Conservation (phyloP, 92 coral and sea anemone genomes). For the Pocillopora meandrina region DNA sequence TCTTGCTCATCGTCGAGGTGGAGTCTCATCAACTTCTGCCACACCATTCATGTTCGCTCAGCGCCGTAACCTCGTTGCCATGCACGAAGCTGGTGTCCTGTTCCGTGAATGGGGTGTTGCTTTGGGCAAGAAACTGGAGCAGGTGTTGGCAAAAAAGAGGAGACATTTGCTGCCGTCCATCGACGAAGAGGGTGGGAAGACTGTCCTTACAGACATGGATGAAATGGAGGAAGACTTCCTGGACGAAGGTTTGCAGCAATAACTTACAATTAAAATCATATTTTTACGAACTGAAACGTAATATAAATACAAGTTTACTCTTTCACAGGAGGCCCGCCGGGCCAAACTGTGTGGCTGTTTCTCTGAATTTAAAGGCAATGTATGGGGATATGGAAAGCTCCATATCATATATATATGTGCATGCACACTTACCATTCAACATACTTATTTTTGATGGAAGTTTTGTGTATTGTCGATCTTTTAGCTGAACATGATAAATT, state of each 20-base stretch:
- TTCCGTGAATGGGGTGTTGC: constrained; percentile 98
- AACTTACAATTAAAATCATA: background rate
- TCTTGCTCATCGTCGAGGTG: constrained; percentile 73
- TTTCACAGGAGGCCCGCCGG: too few species aligned
- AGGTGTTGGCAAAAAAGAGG: constrained; percentile 65
- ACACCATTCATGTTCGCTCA: constrained; percentile 76
- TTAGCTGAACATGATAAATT: too few species aligned
- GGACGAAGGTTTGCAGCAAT: constrained; percentile 79
- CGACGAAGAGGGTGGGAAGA: constrained; percentile 69
- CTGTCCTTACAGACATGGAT: constrained; percentile 50
- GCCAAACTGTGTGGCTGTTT: too few species aligned
- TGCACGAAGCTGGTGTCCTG: constrained; percentile 96
- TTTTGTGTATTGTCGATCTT: too few species aligned
- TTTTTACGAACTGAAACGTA: too few species aligned
- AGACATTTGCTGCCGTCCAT: constrained; percentile 57
- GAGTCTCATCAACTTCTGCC: constrained; percentile 68
- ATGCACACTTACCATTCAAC: too few species aligned
- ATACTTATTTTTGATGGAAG: too few species aligned
- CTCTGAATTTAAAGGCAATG: too few species aligned
- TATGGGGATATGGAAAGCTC: too few species aligned
- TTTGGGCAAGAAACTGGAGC: constrained; percentile 85
- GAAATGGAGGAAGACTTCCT: constrained; percentile 90
- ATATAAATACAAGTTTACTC: too few species aligned
- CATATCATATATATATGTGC: too few species aligned
- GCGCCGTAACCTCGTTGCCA: constrained; percentile 91